Evolutionary conservation across 2,888 invertebrate genomes (phyloP), one percentile per base, ranked within the genome.

Genomic region (Emmelina monodactyla): DNA sequence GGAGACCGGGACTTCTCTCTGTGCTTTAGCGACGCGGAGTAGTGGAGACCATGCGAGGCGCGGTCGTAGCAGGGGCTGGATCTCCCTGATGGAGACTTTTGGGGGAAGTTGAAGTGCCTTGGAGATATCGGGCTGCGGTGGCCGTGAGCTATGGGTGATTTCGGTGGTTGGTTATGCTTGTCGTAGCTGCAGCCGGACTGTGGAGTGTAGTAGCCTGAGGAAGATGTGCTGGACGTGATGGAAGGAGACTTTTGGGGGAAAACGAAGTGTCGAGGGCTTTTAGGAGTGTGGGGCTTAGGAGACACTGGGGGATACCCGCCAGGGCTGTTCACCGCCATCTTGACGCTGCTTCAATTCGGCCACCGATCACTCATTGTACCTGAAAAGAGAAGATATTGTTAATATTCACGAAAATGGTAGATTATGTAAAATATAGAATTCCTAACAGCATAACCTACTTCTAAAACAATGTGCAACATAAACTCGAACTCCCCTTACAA

Each of bases 121-220:
- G 85, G 82, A 25, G 83, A 80, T 45, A 83, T 82, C 0, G 86
- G 85, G 40, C 85, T 85, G 30, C 82, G 58, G 32, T 82, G 83
- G 1, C 83, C 82, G 12, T 82, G 82, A 9, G 83, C 82, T 40
- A 82, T 68, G 0, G 81, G 81, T 4, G 79, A 79, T 37, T 78
- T 80, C 0, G 80, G 80, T 1, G 72, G 71, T 29, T 68, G 75
- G 34, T 63, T 64, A 43, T 75, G 66, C 41, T 73, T 73, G 38
- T 73, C 72, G 47, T 79, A 76, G 40, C 75, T 76, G 52, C 76
- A 78, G 35, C 82, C 76, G 1, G 82, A 80, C 41, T 82, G 79
- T 13, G 82, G 83, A 4, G 80, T 82, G 52, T 81, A 84, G 49
- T 83, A 84, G 6, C 82, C 79, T 11, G 82, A 83, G 0, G 80